These are phyloP conservation scores for Ictidomys tridecemlineatus DNA, from an alignment of 2,113 vertebrate genomes.

Conservation along the genomic window DNA sequence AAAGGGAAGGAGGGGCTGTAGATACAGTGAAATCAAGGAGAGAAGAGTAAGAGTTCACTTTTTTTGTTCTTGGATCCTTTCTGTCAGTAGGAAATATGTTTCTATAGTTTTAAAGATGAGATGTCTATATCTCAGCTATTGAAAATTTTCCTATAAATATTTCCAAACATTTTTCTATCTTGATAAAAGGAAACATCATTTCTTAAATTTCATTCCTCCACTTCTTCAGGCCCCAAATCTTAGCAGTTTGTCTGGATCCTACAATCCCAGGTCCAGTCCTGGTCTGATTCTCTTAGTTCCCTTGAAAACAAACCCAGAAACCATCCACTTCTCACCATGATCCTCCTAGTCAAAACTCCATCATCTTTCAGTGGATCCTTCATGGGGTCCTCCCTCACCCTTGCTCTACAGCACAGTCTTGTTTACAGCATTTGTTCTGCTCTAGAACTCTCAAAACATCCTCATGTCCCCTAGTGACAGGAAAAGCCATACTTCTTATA, in stretches of 20 bases:
- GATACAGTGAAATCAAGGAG: neutral
- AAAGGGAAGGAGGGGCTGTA: neutral
- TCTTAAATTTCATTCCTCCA: neutral
- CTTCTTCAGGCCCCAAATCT: neutral
- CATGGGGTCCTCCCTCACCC: neutral
- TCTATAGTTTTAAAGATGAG: neutral
- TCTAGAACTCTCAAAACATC: neutral
- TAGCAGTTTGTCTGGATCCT: neutral
- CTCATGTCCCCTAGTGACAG: neutral
- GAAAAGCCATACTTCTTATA: neutral
- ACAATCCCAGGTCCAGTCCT: neutral
- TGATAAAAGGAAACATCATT: neutral
- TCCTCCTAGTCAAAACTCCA: neutral
- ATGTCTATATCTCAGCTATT: neutral
- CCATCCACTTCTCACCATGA: neutral
- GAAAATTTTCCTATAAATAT: neutral
- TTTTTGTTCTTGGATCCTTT: neutral
- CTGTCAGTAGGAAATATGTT: neutral
- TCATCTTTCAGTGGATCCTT: neutral
- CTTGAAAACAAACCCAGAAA: neutral
- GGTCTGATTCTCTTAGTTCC: neutral
- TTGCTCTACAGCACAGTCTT: neutral
- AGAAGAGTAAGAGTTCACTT: neutral
- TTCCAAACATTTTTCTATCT: neutral
- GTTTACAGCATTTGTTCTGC: neutral